phyloP scores from a whole-genome alignment of 1,140 invertebrate genomes.

The Pseudoatta argentina region DNA sequence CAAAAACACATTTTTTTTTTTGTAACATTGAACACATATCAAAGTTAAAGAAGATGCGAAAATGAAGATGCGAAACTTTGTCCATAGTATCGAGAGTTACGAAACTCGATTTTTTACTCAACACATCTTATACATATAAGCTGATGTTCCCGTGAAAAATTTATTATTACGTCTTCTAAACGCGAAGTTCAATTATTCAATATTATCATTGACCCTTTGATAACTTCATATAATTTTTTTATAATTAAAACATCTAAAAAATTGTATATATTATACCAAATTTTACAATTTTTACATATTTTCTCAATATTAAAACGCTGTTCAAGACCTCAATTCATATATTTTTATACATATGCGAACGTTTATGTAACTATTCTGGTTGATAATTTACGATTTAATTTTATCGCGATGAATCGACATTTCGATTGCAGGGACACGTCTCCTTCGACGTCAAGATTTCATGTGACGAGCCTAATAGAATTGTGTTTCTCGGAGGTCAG shows the following conservation, averaged over 20 bases:
- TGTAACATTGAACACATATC: conserved; percentile 52
- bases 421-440: conserved; percentile 9
- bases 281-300: not conserved
- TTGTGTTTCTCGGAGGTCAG: conserved; percentile 59
- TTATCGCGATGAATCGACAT: not conserved
- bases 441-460: conserved; percentile 60
- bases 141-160: not conserved
- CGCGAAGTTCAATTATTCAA: not conserved
- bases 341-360: not conserved
- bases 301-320: not conserved
- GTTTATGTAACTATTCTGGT: not conserved
- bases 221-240: not conserved
- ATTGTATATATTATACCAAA: not conserved
- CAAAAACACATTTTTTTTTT: conserved; percentile 62
- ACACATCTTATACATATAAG: not conserved
- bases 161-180: not conserved
- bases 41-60: conserved; percentile 32
- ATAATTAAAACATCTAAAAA: not conserved
- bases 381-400: not conserved
- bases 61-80: not conserved
- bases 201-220: not conserved
- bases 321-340: not conserved
- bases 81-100: not conserved
- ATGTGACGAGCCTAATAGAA: conserved; percentile 11
- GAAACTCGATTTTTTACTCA: not conserved